Evolutionary conservation across 1,140 invertebrate species (phyloP), one percentile per base, ranked within the genome.

Genomic region (Drosophila sproati): DNA sequence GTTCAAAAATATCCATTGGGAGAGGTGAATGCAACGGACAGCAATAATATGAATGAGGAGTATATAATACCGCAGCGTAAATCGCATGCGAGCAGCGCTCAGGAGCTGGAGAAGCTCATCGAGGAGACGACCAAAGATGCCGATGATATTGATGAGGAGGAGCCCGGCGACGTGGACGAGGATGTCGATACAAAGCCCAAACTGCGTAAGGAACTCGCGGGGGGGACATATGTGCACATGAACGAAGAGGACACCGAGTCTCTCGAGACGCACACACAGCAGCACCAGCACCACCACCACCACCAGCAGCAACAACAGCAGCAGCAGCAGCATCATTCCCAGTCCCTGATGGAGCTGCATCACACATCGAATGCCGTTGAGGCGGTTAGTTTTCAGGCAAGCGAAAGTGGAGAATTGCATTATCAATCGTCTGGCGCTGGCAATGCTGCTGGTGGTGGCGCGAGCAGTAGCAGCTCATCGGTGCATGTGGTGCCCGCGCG

Each of bases 91-190:
- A 79, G 75, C 43, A 90, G 79, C 12, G 79, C 88, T 2, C 82
- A 82, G 28, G 91, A 91, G 51, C 56, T 92, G 37, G 91, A 92
- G 41, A 92, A 92, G 56, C 71, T 92, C 0, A 92, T 92, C n/a
- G 91, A 92, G 48, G 91, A 92, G 55, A 92, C 91, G 62, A 92
- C 91, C 77, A 92, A 92, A 89, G 91, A 92, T 75, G 89, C 92
- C 37, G 91, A 92, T 5, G 91, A 92, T 54, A 87, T 87, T 8
- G 91, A 92, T 4, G 83, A 87, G 12, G 69, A 73, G 3, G 83
- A 87, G n/a, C 31, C 66, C 6, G 66, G 43, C 2, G 66, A 35
- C 2, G 57, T 69, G 0, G 72, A 74, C 0, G 85, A 89, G 3
- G 83, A 80, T 2, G 45, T 73, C 2, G 91, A 92, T 0, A 56